Conservation (phyloP, 2,888 invertebrate species). For the Lamellibrachia satsuma region DNA sequence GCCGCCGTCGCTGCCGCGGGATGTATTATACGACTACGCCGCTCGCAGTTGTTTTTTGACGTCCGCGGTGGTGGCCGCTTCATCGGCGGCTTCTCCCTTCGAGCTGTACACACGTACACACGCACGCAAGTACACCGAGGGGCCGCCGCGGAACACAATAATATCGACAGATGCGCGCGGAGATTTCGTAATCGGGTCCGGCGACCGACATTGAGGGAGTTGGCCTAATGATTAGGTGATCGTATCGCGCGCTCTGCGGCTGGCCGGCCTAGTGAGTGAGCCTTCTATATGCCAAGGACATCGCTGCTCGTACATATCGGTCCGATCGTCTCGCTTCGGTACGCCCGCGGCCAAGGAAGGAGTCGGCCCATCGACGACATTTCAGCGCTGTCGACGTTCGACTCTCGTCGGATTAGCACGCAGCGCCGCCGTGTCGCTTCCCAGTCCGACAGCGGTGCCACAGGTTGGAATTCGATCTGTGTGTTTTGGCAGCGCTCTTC, state of each 20-base stretch:
- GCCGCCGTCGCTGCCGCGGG: neutral
- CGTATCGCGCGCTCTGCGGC: neutral
- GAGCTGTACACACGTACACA: neutral
- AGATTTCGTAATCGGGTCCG: conserved; percentile 1
- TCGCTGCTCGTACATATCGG: neutral
- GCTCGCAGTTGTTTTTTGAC: neutral
- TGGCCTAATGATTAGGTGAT: neutral
- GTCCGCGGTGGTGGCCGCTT: neutral
- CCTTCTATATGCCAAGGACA: neutral
- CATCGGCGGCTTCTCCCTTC: neutral
- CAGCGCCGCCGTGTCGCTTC: neutral
- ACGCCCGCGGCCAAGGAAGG: neutral
- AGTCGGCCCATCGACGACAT: neutral
- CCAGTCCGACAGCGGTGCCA: neutral
- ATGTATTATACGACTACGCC: neutral
- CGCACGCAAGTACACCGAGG: neutral
- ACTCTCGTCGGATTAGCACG: neutral
- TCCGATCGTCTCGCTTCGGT: neutral
- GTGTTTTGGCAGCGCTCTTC: neutral
- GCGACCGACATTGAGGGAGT: neutral
- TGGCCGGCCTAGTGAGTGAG: neutral
- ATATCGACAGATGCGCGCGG: neutral
- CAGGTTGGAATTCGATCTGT: neutral
- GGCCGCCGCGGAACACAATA: neutral
- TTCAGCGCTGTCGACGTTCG: neutral